Evolutionary conservation across 2,113 vertebrate species (phyloP), one percentile per base, ranked within the genome.

Genomic region (Ascaphus truei): DNA sequence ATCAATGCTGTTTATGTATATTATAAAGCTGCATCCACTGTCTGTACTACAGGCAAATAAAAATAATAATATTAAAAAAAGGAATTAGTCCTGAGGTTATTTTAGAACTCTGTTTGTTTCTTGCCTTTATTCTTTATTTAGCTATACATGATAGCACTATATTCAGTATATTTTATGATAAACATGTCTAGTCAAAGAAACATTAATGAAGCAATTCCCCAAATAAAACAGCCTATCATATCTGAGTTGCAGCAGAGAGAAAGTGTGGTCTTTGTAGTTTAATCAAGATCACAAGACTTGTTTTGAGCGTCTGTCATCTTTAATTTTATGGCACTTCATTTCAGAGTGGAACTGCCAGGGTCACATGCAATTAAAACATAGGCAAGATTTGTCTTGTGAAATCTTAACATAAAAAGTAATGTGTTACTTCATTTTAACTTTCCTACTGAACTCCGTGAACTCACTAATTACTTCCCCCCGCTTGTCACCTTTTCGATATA

Each of bases 121-220:
- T 84, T 81, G 62, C 73, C 77, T 86, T 83, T 74, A 68, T 79
- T 79, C 82, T 86, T 83, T 84, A 86, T 86, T 90, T 88, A 84
- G 78, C 79, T 83, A 77, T 85, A 76, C 77, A 79, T 81, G 86
- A 81, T 89, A 86, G 76, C 84, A 81, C 85, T 83, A 85, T 83
- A 84, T 83, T 86, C 83, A 73, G 76, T 82, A 77, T 84, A 93
- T 92, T 92, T 77, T 86, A 85, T 91, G 92, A 95, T 93, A 94
- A 96, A 95, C 94, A 94, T 92, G 85, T 88, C 87, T 88, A 90
- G 90, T 94, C 93, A 95, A 92, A 95, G 92, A 91, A 90, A 87
- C 86, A 93, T 95, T 93, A 94, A 94, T 88, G 90, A 91, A 93
- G 89, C 90, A 90, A 91, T 89, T 93, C 88, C 90, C 89, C 86